These are phyloP conservation scores for Choreutis nemorana DNA, from an alignment of 2,888 invertebrate species.

Conservation along the genomic window DNA sequence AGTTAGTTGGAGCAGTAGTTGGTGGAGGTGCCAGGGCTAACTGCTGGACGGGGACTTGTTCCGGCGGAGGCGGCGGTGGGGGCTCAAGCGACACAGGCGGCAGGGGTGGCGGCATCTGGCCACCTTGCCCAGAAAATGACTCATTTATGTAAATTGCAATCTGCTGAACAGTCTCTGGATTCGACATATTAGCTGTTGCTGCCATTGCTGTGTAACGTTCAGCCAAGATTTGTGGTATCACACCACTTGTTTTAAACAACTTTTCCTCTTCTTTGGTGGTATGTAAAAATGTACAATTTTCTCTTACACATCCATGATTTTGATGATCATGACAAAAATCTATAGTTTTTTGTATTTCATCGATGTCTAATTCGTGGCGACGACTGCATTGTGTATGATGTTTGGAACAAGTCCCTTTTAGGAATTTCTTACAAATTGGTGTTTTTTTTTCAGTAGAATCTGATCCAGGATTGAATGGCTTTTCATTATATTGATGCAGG, in stretches of 20 bases:
- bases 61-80: slow-evolving; percentile 3
- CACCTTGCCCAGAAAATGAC: slow-evolving; percentile 11
- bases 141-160: slow-evolving; percentile 19
- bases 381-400: slow-evolving; percentile 32
- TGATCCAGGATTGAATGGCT: slow-evolving; percentile 19
- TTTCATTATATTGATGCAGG: slow-evolving; percentile 17
- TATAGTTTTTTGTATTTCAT: slow-evolving; percentile 37
- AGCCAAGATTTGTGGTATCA: slow-evolving; percentile 32
- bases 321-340: slow-evolving; percentile 50
- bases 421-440: slow-evolving; percentile 35
- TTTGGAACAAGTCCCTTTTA: slow-evolving; percentile 46
- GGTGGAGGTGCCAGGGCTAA: slow-evolving; percentile 10
- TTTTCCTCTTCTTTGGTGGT: slow-evolving; percentile 36
- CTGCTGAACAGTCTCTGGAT: slow-evolving; percentile 19
- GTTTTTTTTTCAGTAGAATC: slow-evolving; percentile 14
- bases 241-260: slow-evolving; percentile 28
- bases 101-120: slow-evolving; percentile 15
- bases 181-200: slow-evolving; percentile 8
- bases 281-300: slow-evolving; percentile 41
- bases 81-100: slow-evolving; percentile 12
- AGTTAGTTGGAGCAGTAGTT: slow-evolving; percentile 2
- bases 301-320: slow-evolving; percentile 37
- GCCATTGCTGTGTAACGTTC: slow-evolving; percentile 35
- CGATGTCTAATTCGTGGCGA: slow-evolving; percentile 34
- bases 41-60: slow-evolving; percentile 1